Percentiles rank a stretch among this genome's conserved stretches.
Conservation (phyloP, 2,888 invertebrate species). For the Apamea monoglypha region DNA sequence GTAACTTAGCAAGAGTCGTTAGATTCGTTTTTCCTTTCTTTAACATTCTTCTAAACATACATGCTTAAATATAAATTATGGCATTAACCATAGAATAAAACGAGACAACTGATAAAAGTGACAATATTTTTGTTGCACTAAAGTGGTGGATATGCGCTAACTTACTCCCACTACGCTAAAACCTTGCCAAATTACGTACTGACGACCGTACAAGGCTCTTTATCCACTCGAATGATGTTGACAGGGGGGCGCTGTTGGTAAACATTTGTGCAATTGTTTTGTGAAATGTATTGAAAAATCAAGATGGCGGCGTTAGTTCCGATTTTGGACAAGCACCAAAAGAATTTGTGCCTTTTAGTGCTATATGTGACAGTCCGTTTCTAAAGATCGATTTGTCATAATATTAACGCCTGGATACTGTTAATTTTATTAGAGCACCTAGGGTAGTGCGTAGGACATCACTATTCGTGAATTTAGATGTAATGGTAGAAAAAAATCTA, state of each 20-base stretch:
- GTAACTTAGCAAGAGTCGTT: no score
- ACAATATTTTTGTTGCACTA: no score
- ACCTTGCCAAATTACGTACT: no score
- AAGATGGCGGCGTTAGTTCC: not conserved
- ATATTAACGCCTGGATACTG: not conserved
- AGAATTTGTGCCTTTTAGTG: no score
- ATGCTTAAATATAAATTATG: no score
- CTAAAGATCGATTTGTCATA: not conserved
- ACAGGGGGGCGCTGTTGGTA: not conserved
- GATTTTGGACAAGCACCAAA: not conserved
- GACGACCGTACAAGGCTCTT: not conserved
- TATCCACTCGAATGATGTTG: not conserved
- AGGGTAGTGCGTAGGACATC: constrained; percentile 7
- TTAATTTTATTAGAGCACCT: constrained; percentile 28
- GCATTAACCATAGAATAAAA: no score
- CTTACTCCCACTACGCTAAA: no score
- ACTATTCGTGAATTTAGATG: constrained; percentile 27
- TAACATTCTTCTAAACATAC: no score
- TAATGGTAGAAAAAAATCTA: not conserved
- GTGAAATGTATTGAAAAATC: not conserved
- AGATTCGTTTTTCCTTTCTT: no score
- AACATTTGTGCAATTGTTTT: not conserved
- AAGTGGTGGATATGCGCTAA: no score
- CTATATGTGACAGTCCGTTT: not conserved
- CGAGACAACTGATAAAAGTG: no score